Conservation (phyloP, 2,797 vertebrate species). For the Triplophysa bombifrons region DNA sequence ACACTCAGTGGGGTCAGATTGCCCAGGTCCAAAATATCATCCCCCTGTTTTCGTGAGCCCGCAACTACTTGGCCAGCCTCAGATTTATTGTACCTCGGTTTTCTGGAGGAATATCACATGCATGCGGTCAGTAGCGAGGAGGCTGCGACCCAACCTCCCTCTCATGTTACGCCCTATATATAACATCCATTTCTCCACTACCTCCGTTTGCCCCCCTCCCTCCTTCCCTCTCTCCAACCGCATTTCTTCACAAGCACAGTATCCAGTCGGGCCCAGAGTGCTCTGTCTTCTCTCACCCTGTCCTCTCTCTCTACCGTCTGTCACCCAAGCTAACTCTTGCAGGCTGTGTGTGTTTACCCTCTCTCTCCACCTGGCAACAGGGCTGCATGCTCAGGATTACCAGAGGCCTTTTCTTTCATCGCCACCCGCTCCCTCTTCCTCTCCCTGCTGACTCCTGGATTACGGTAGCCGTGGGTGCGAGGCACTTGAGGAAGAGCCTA, state of each 20-base stretch:
- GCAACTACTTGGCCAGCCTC: slow-evolving; percentile 60
- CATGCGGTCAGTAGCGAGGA: slow-evolving; percentile 83
- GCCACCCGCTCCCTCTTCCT: slow-evolving; percentile 57
- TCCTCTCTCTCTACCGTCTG: slow-evolving; percentile 64
- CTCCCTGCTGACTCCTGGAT: slow-evolving; percentile 52
- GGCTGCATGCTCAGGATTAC: slow-evolving; percentile 77
- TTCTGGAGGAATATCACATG: slow-evolving; percentile 79
- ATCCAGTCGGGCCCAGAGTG: slow-evolving; percentile 72
- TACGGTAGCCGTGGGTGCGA: slow-evolving; percentile 43
- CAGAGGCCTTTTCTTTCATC: slow-evolving; percentile 68
- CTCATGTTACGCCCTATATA: slow-evolving; percentile 96
- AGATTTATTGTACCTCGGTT: slow-evolving; percentile 69
- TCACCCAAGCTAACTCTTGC: slow-evolving; percentile 78
- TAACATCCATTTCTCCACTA: slow-evolving; percentile 84
- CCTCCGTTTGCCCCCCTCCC: slow-evolving; percentile 77
- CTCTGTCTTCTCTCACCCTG: slow-evolving; percentile 48
- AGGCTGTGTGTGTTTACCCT: slow-evolving; percentile 69
- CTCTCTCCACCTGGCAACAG: slow-evolving; percentile 72
- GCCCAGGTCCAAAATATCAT: slow-evolving; percentile 67
- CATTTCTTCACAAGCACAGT: slow-evolving; percentile 83
- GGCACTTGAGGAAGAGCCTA: slow-evolving; percentile 66
- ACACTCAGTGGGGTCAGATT: slow-evolving; percentile 52
- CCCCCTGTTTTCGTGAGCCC: slow-evolving; percentile 58
- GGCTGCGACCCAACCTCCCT: slow-evolving; percentile 88
- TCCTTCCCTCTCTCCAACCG: slow-evolving; percentile 71